A percentile compares a stretch with the other conserved stretches of the same genome.
Evolutionary conservation across 1,140 invertebrate genomes (phyloP).

Genomic region (Paraescarpia echinospica): DNA sequence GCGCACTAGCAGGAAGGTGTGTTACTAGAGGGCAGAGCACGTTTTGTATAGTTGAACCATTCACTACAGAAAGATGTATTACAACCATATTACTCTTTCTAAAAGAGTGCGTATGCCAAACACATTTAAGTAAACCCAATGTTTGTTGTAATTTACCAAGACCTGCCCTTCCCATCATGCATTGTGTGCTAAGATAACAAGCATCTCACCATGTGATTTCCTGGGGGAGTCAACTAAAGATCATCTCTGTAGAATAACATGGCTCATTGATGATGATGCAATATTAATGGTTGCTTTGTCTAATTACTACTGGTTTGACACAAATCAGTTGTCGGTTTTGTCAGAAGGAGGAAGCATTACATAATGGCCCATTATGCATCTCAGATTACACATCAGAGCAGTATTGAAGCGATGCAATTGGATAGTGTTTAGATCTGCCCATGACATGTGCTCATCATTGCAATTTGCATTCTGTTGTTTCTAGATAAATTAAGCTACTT

Average conservation of each 20-base stretch:
- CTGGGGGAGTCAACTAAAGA: neutral
- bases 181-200: neutral
- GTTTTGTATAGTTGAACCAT: no score
- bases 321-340: neutral
- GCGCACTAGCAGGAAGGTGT: no score
- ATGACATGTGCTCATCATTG: neutral
- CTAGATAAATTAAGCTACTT: neutral
- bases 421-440: no score
- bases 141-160: neutral
- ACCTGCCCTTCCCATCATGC: neutral
- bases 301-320: neutral
- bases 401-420: neutral
- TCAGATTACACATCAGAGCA: neutral
- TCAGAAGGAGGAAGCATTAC: neutral
- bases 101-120: neutral
- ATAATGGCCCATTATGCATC: neutral
- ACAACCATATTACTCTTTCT: neutral
- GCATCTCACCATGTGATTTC: neutral
- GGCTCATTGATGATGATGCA: neutral
- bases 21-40: no score
- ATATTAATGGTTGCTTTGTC: neutral
- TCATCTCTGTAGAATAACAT: neutral
- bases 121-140: neutral
- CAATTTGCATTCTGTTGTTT: neutral
- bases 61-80: neutral